Percentiles rank a stretch among this genome's conserved stretches.
These are phyloP conservation scores for Melinaea marsaeus DNA, from an alignment of 2,888 invertebrate species.

Conservation along the genomic window DNA sequence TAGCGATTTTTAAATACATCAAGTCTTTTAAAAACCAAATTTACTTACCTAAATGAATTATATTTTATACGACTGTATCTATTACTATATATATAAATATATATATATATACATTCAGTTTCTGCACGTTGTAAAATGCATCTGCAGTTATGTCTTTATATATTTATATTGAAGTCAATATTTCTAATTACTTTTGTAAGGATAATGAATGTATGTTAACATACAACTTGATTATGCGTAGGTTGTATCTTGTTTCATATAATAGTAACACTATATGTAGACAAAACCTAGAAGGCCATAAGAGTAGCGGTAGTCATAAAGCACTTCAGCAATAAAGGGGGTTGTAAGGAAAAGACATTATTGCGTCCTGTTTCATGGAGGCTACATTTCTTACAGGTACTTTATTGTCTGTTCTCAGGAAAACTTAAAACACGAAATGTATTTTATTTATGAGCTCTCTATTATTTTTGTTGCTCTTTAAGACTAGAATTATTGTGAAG, in stretches of 20 bases:
- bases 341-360: constrained; percentile 8
- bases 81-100: neutral
- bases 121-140: no score
- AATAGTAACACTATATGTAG: neutral
- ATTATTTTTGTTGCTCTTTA: neutral
- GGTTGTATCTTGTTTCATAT: neutral
- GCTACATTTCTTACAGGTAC: constrained; percentile 7
- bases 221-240: neutral
- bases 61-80: no score
- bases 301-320: constrained; percentile 6
- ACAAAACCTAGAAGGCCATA: neutral
- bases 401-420: constrained; percentile 7
- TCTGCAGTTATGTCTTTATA: no score
- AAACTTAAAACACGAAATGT: constrained; percentile 8
- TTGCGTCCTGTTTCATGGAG: constrained; percentile 8
- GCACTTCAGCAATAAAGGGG: constrained; percentile 7
- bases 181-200: constrained; percentile 1
- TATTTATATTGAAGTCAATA: neutral
- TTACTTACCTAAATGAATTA: no score
- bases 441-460: neutral
- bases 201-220: neutral
- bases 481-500: neutral
- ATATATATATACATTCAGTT: neutral
- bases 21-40: no score
- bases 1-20: no score